phyloP scores from a whole-genome alignment of 1,140 invertebrate genomes.

The Sitobion miscanthi region DNA sequence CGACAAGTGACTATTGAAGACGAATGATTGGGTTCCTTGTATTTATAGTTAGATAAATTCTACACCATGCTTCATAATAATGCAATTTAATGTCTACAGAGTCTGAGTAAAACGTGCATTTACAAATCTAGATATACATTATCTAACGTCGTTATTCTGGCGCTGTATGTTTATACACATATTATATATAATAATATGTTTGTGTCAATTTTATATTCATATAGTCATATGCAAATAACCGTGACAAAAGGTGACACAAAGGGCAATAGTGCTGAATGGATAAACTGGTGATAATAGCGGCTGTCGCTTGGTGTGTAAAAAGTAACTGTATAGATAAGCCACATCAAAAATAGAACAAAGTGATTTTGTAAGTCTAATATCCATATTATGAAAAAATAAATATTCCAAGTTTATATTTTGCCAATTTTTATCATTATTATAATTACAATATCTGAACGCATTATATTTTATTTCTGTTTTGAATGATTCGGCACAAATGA shows the following conservation, averaged over 20 bases:
- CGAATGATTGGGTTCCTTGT: neutral
- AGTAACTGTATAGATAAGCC: neutral
- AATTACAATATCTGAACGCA: neutral
- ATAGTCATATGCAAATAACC: neutral
- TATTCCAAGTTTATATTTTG: neutral
- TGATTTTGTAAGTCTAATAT: neutral
- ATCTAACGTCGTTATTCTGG: neutral
- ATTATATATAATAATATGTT: neutral
- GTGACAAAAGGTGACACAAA: neutral
- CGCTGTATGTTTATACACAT: neutral
- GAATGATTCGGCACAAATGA: neutral
- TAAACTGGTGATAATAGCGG: neutral
- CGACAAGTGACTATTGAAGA: neutral
- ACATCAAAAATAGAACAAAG: neutral
- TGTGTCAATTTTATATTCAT: neutral
- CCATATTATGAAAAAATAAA: neutral
- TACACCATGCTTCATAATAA: neutral
- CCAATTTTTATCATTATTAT: neutral
- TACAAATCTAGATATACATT: conserved; percentile 1
- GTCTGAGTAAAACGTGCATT: neutral
- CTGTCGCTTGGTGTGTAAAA: neutral
- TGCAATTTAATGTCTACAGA: neutral
- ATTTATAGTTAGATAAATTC: neutral
- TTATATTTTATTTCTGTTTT: neutral
- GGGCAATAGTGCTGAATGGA: neutral